Evolutionary conservation across 23 tunicate species (phyloP), one percentile per base, ranked within the genome.

Genomic region (Trididemnum miniatum): DNA sequence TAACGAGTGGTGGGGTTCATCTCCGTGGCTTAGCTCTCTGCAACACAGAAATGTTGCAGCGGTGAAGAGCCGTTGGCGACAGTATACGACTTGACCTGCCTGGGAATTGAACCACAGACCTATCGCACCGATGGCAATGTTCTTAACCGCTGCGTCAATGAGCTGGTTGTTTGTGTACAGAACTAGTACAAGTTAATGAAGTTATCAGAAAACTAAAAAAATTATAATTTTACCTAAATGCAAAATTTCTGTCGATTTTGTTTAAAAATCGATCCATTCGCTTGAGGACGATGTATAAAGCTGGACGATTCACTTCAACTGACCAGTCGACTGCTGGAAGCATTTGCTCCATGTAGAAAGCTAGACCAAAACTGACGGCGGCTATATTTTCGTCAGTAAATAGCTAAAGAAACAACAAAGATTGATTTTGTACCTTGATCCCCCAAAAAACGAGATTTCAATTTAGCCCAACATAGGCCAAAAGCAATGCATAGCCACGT

Each of bases 241-340:
- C 38, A 27, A 71, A 67, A 39, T 49, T 74, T 72, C 76, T 81
- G 83, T 80, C 86, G 35, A 83, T 37, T 59, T 84, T 92, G 12
- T 49, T 49, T 37, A 92, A 88, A 86, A 83, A 80, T 1, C 87
- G 77, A 63, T 92, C 97, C 9, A 92, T 51, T 51, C 92, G 38
- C 65, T 92, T 92, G 74, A 92, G 59, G 2, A 92, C 87, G 63
- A 85, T 66, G 59, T 74, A 92, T 22, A 92, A 62, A 22, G 92
- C 89, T 2, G 92, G 86, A 5, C 97, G 78, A 23, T 37, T 35
- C 24, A 63, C 73, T 34, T 92, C 87, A n/a, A 85, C 92, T 29
- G 97, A 71, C 97, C 97, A 92, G 37, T 92, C 89, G n/a, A 92
- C 83, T 3, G 78, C 50, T 0, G 97, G 97, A 35, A 92, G 35